These are phyloP conservation scores for Zaprionus ornatus DNA, from an alignment of 1,140 invertebrate species.

Conservation along the genomic window DNA sequence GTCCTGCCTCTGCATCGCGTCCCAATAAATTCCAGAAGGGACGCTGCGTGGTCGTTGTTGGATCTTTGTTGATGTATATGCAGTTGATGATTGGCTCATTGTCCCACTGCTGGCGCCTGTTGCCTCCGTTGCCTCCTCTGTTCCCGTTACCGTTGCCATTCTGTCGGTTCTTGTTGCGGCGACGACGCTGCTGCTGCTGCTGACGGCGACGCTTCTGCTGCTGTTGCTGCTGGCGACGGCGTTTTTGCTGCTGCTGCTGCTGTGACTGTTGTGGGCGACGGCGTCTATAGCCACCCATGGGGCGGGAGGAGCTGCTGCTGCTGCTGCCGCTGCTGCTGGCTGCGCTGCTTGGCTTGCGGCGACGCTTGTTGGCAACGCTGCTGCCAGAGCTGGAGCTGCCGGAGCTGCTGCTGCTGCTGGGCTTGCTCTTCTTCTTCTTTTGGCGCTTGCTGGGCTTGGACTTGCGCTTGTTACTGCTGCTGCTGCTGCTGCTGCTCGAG, in stretches of 20 bases:
- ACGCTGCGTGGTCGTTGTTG: slow-evolving; percentile 66
- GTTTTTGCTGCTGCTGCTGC: slow-evolving; percentile 17
- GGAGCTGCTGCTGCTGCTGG: slow-evolving; percentile 6
- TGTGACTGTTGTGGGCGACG: slow-evolving; percentile 53
- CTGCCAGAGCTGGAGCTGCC: slow-evolving; percentile 31
- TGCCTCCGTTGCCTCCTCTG: slow-evolving; percentile 8
- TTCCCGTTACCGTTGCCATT: slow-evolving; percentile 2
- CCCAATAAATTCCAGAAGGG: slow-evolving; percentile 80
- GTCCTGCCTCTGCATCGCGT: slow-evolving; percentile 37
- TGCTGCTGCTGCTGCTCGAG: slow-evolving; percentile 41
- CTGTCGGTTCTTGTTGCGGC: slow-evolving; percentile 42
- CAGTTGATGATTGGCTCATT: slow-evolving; percentile 74
- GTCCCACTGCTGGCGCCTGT: slow-evolving; percentile 53
- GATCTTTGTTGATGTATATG: slow-evolving; percentile 79
- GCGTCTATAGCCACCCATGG: slow-evolving; percentile 61
- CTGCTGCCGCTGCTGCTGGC: slow-evolving; percentile 25
- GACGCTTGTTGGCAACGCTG: slow-evolving; percentile 41
- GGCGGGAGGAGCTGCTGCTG: slow-evolving; percentile 31
- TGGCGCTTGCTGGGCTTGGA: slow-evolving; percentile 28
- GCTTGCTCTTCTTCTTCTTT: slow-evolving; percentile 42
- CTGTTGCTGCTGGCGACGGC: slow-evolving; percentile 40
- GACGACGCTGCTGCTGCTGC: slow-evolving; percentile 46
- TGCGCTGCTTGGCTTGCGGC: slow-evolving; percentile 27
- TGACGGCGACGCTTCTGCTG: slow-evolving; percentile 45
- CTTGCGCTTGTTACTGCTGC: slow-evolving; percentile 25